Evolutionary conservation across 2,113 vertebrate genomes (phyloP).

Genomic region (Terrapene triunguis): DNA sequence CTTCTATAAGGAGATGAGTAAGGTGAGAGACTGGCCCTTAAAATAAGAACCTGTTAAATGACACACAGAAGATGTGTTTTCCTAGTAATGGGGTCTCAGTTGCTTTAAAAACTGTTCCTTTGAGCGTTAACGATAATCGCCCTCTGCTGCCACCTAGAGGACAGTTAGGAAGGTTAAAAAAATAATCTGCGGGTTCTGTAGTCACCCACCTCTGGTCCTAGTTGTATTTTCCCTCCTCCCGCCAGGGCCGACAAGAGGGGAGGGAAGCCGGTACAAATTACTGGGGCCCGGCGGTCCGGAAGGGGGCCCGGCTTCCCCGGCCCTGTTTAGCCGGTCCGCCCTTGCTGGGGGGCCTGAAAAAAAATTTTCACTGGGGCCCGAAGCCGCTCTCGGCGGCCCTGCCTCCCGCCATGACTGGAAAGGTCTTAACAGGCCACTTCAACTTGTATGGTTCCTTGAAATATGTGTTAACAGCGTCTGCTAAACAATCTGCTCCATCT

Average conservation of each 20-base stretch:
- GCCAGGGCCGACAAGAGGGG: not conserved
- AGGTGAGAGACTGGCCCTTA: conserved; percentile 76
- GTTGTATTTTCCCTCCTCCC: not conserved
- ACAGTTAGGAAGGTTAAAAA: not conserved
- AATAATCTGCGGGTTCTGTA: not conserved
- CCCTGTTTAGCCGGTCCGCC: too few species aligned
- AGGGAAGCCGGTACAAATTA: too few species aligned
- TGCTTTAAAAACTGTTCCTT: not conserved
- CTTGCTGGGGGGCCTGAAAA: too few species aligned
- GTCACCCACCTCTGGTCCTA: not conserved
- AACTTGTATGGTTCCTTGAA: not conserved
- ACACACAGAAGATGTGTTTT: not conserved
- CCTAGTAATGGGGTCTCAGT: not conserved
- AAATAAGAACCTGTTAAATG: not conserved
- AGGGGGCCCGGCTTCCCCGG: too few species aligned
- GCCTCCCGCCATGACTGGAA: not conserved
- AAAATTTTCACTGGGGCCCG: too few species aligned
- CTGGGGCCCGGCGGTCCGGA: too few species aligned
- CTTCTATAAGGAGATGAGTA: conserved; percentile 94
- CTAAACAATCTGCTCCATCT: not conserved
- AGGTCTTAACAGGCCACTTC: not conserved
- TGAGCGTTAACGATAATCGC: not conserved
- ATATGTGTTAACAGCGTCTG: not conserved
- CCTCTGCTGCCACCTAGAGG: not conserved
- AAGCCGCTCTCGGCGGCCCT: too few species aligned